Evolutionary conservation across 2,888 invertebrate genomes (phyloP).

Genomic region (Drosophila kanekoi): DNA sequence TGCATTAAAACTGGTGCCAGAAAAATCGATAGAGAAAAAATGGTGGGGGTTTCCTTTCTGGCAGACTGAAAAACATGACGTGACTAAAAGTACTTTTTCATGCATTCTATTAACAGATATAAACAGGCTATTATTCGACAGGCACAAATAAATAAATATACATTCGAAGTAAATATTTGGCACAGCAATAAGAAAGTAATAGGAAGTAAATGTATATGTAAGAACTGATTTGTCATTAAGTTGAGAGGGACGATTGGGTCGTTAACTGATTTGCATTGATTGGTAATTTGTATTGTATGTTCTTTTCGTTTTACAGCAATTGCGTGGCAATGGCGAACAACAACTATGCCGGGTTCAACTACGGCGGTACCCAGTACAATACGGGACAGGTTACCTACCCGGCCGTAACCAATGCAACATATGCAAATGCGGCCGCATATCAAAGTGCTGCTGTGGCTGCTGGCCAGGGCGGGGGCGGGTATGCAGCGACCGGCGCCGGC

Average conservation of each 20-base stretch:
- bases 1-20: conserved; percentile 32
- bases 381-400: conserved; percentile 84
- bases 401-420: conserved; percentile 87
- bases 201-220: conserved; percentile 66
- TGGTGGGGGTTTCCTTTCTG: conserved; percentile 59
- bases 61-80: conserved; percentile 66
- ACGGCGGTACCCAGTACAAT: conserved; percentile 96
- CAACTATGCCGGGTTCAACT: conserved; percentile 98
- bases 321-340: conserved; percentile 87
- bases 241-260: conserved; percentile 2
- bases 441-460: conserved; percentile 88
- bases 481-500: conserved; percentile 55
- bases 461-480: conserved; percentile 85
- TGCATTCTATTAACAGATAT: conserved; percentile 69
- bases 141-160: conserved; percentile 71
- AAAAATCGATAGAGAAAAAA: conserved; percentile 69
- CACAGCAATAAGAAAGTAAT: conserved; percentile 49
- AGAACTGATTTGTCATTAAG: conserved; percentile 57
- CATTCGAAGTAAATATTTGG: conserved; percentile 41
- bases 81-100: conserved; percentile 77
- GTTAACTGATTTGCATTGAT: conserved; percentile 59
- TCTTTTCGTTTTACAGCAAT: conserved; percentile 49
- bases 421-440: conserved; percentile 94
- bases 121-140: conserved; percentile 70
- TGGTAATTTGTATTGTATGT: conserved; percentile 58